Evolutionary conservation across 2,888 invertebrate genomes (phyloP), one percentile per base, ranked within the genome.

Genomic region (Eulithis prunata): DNA sequence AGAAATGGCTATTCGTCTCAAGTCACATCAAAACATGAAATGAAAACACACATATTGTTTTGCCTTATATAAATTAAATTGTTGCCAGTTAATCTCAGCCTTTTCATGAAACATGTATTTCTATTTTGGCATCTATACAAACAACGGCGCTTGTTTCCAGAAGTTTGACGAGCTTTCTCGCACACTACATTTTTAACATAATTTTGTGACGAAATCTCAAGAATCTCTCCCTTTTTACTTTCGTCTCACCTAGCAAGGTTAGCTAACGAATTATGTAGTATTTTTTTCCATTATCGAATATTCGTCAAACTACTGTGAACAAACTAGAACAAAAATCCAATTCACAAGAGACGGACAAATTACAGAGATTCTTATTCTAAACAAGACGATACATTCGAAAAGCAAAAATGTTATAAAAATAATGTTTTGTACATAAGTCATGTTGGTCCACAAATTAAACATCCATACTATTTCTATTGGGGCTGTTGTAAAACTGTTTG

Each of bases 341-440:
- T 21, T 59, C 58, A 59, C 58, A 60, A 64, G 69, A 69, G 68
- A 62, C 52, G 43, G 56, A 68, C 57, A 57, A 45, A 65, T 70
- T 75, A 76, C 71, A 75, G 75, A 76, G 68, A 74, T 72, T 70
- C 78, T 77, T 80, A 81, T 69, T 71, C 78, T 80, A 77, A 71
- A 74, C 76, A 73, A 76, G 72, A 74, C 73, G 74, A 77, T 75
- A 76, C 70, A 70, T 63, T 64, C 72, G 71, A 76, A 75, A 81
- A 81, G 78, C 79, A 80, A 76, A 74, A 77, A 78, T 73, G 81
- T 81, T 75, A 83, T 82, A 83, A 82, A 82, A 83, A 81, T 81
- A 82, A 73, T 76, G 74, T 78, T 77, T 69, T 69, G 62, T 63
- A 68, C 61, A 52, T 56, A 69, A 69, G 71, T 68, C 70, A 75